Evolutionary conservation across 2,888 invertebrate species (phyloP).

Genomic region (Drosophila cyrtoloma): DNA sequence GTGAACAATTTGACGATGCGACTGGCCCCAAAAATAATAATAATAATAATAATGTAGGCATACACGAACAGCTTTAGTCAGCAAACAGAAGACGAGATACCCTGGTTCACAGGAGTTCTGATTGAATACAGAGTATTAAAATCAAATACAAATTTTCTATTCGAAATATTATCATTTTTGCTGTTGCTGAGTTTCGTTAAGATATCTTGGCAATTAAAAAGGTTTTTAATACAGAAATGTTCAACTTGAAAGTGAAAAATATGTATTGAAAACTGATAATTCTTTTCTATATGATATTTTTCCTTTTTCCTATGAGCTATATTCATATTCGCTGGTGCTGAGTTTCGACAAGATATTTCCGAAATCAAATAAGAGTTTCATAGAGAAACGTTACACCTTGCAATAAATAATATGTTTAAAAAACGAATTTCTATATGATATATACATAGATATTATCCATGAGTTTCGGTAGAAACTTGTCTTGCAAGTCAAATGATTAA

Average conservation of each 20-base stretch:
- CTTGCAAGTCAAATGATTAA: background rate
- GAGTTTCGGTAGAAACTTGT: background rate
- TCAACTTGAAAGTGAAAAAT: background rate
- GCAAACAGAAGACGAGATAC: slow-evolving; percentile 12
- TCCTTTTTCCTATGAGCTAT: background rate
- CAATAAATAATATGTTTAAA: background rate
- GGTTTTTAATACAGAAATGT: background rate
- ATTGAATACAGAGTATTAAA: background rate
- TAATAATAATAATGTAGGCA: slow-evolving; percentile 11
- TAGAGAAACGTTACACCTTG: background rate
- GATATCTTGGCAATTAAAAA: background rate
- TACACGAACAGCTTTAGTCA: background rate
- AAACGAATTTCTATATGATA: background rate
- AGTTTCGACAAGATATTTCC: background rate
- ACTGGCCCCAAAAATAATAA: slow-evolving; percentile 4
- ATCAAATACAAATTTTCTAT: background rate
- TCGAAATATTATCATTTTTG: background rate
- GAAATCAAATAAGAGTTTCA: background rate
- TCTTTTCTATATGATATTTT: background rate
- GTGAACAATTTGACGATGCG: slow-evolving; percentile 23
- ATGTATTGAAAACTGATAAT: background rate
- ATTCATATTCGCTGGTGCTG: background rate
- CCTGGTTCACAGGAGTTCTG: background rate
- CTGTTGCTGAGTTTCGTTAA: background rate
- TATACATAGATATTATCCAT: background rate